Base-by-base conservation (phyloP, 2,797 vertebrate species). In the Tachyglossus aculeatus region DNA sequence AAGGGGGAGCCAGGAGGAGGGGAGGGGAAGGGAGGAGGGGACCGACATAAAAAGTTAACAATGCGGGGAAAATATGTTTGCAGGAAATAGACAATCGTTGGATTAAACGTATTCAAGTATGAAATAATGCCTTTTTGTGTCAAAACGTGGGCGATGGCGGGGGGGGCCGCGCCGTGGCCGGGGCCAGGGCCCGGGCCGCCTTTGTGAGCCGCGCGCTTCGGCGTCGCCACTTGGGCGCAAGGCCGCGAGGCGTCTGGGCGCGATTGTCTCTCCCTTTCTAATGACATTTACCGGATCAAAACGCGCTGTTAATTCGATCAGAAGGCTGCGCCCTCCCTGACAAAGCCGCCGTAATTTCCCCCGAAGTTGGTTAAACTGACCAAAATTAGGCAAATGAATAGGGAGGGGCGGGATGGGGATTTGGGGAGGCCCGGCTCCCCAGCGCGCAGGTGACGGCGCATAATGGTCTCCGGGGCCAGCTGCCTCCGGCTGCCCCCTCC, bases 251-350 rank as follows among this genome's bases (percentile, higher is more conserved):
- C 93, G 94, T 96, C 96, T 96, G 95, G 96, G 97, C 94, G 94
- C 95, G 95, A 98, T 98, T 97, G 96, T 97, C 98, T 98, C 96
- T 97, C 95, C 95, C 96, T 95, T 97, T 98, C 95, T 98, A 97
- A 98, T 97, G 97, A 98, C 98, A 98, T 98, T 99, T 97, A 98
- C 96, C 96, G 97, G 96, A 98, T 99, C 97, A 98, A 98, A 99
- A 99, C 98, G 95, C 95, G 96, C 95, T 98, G 96, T 98, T 99
- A 99, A 99, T 99, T 99, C 97, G 98, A 99, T 98, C 97, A 98
- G 97, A 98, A 98, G 95, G 97, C 96, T 96, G 96, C 95, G 94
- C 95, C 96, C 96, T 96, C 92, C 93, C 90, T 94, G 96, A 99
- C 97, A 99, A 99, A 97, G 90, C 95, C 96, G 94, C 95, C 96